Evolutionary conservation across 1,140 invertebrate genomes (phyloP).

Genomic region (Aporrectodea caliginosa): DNA sequence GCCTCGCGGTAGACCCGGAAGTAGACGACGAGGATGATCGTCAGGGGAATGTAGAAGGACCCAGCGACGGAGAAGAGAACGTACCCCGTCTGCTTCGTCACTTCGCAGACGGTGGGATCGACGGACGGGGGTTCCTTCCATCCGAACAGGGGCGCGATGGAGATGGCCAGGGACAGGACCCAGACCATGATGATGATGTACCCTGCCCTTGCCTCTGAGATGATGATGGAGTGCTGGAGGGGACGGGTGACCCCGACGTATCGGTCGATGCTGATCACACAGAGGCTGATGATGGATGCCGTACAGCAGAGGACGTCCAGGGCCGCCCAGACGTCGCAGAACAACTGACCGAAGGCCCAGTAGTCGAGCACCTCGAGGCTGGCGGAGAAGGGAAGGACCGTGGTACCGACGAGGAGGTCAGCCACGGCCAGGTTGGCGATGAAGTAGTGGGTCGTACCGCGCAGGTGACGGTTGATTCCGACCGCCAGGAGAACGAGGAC

Average conservation of each 20-base stretch:
- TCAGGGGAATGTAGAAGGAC: constrained; percentile 58
- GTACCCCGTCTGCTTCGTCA: constrained; percentile 57
- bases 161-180: constrained; percentile 60
- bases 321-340: constrained; percentile 61
- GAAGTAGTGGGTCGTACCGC: constrained; percentile 56
- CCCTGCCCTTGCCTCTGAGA: constrained; percentile 58
- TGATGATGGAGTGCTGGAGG: constrained; percentile 55
- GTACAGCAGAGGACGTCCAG: constrained; percentile 94
- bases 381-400: constrained; percentile 66
- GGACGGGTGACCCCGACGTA: constrained; percentile 59
- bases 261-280: constrained; percentile 90
- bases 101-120: constrained; percentile 47
- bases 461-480: constrained; percentile 58
- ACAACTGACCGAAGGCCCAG: constrained; percentile 50
- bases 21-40: constrained; percentile 58
- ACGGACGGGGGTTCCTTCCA: constrained; percentile 24
- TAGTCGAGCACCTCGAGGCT: constrained; percentile 53
- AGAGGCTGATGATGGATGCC: constrained; percentile 94
- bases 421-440: constrained; percentile 46
- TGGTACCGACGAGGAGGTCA: constrained; percentile 50
- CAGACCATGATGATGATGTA: constrained; percentile 60
- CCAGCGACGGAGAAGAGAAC: constrained; percentile 57
- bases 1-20: constrained; percentile 55
- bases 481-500: constrained; percentile 63
- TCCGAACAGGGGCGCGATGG: constrained; percentile 62